Evolutionary conservation across 2,888 invertebrate genomes (phyloP).

Genomic region (Cancer borealis): DNA sequence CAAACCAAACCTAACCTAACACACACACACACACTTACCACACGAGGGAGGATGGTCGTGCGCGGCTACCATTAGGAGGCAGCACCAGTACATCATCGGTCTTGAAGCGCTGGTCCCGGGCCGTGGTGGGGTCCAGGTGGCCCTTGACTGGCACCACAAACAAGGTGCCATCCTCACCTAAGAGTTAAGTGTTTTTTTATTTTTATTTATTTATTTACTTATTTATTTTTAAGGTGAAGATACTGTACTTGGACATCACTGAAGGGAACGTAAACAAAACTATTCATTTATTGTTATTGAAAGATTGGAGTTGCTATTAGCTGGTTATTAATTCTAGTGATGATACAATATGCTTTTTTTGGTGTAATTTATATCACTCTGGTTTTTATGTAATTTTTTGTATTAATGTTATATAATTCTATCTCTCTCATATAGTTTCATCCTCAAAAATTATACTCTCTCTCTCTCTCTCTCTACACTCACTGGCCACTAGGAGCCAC

Average conservation of each 20-base stretch:
- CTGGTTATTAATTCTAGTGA: no score
- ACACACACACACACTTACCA: slow-evolving; percentile 79
- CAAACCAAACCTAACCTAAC: background rate
- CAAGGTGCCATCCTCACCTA: slow-evolving; percentile 83
- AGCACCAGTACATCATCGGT: slow-evolving; percentile 83
- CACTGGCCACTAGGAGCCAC: slow-evolving; percentile 76
- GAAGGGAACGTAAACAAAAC: no score
- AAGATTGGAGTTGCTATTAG: no score
- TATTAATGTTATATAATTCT: background rate
- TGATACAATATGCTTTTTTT: no score
- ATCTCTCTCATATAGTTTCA: no score
- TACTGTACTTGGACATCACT: no score
- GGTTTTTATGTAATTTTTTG: no score
- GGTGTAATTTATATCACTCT: no score
- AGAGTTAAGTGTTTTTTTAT: background rate
- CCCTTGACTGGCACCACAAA: slow-evolving; percentile 84
- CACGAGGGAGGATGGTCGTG: slow-evolving; percentile 79
- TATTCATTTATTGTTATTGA: no score
- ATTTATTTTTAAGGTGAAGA: no score
- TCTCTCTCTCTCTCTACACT: slow-evolving; percentile 39
- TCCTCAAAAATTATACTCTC: no score
- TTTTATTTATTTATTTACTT: no score
- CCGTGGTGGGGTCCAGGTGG: slow-evolving; percentile 82
- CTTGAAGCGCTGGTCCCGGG: slow-evolving; percentile 84
- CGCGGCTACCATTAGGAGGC: slow-evolving; percentile 79